Evolutionary conservation across 2,888 invertebrate genomes (phyloP), one percentile per base, ranked within the genome.

Genomic region (Lypha dubia): DNA sequence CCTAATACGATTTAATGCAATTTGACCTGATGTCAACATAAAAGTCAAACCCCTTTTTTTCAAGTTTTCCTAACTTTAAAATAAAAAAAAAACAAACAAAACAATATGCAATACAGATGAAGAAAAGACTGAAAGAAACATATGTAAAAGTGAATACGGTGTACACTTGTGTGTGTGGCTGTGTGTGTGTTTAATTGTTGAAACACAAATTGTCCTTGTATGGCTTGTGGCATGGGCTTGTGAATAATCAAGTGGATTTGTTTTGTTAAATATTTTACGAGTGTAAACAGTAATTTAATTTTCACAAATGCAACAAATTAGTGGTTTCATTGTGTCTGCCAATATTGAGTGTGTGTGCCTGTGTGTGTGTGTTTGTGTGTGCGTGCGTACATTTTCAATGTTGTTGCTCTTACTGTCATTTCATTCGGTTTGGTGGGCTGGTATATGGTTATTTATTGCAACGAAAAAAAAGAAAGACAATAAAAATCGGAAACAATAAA

Each of bases 271-370:
- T 77, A 76, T 76, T 79, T 70, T 79, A 46, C 20, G 79, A 86
- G 88, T 88, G 88, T 88, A 90, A 90, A 90, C 88, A 90, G 89
- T 90, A 90, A 90, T 90, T 90, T 88, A 89, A 90, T 90, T 90
- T 89, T 75, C 87, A 88, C 88, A 88, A 90, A 88, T 88, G 88
- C 88, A 87, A 87, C 88, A 88, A 91, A 91, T 91, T 91, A 89
- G 90, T 90, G 90, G 91, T 89, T 89, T 88, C 89, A 90, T 91
- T 90, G 88, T 89, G 89, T 88, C 41, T 65, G 3, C 15, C n/a
- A 38, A 28, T 4, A 32, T 41, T 32, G 63, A 51, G 62, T 13
- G 49, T n/a, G 28, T 22, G 49, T 46, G 60, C 3, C 20, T 28
- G 68, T 17, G 49, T 32, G 51, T 38, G 15, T 51, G 15, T 22